Evolutionary conservation across 2,888 invertebrate genomes (phyloP).

Genomic region (Melanostoma scalare): DNA sequence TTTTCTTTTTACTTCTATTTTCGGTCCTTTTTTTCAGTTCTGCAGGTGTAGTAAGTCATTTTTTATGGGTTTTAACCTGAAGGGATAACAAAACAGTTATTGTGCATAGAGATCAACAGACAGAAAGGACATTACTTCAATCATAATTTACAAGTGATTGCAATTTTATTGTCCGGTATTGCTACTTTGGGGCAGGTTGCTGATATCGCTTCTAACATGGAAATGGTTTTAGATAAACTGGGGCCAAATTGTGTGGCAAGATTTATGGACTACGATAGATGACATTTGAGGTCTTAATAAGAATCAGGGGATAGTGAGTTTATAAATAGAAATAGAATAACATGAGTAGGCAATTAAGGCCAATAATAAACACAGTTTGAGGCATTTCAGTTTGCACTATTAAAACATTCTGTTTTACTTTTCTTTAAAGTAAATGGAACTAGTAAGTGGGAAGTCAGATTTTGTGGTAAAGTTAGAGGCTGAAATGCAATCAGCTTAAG

Average conservation of each 20-base stretch:
- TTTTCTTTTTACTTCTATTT: slow-evolving; percentile 22
- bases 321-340: no score
- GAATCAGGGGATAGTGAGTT: no score
- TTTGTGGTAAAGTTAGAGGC: no score
- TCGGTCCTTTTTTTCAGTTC: no score
- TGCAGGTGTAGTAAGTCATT: slow-evolving; percentile 73
- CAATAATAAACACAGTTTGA: no score
- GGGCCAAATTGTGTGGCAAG: neutral
- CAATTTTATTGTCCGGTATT: slow-evolving; percentile 62
- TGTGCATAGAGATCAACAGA: slow-evolving; percentile 48
- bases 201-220: slow-evolving; percentile 47
- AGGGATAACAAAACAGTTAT: slow-evolving; percentile 45
- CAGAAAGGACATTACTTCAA: slow-evolving; percentile 68
- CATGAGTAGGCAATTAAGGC: no score
- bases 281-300: neutral
- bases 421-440: no score
- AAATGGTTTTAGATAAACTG: slow-evolving; percentile 44
- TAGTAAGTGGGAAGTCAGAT: no score
- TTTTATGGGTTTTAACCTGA: slow-evolving; percentile 63
- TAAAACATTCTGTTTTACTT: no score
- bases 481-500: no score
- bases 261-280: slow-evolving; percentile 53
- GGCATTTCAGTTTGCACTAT: no score
- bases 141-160: slow-evolving; percentile 72
- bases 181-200: slow-evolving; percentile 22